Conservation (phyloP, 2,888 invertebrate species). For the Amiota mariae region DNA sequence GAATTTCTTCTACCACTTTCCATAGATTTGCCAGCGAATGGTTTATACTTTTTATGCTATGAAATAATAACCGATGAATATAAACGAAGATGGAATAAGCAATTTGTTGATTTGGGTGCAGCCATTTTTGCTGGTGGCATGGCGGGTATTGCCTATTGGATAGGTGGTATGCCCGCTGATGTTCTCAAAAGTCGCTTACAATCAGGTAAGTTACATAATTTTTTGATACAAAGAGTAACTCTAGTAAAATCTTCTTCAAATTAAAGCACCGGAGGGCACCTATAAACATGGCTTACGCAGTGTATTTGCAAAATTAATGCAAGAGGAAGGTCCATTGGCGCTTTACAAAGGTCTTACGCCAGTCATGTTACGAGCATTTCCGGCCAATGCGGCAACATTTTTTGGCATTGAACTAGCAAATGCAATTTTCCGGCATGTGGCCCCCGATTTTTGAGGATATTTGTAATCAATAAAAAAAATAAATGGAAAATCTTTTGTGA, state of each 20-base stretch:
- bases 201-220: constrained; percentile 78
- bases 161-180: constrained; percentile 97
- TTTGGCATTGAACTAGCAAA: constrained; percentile 90
- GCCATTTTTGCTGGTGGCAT: constrained; percentile 95
- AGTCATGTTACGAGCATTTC: constrained; percentile 97
- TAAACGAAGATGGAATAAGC: constrained; percentile 76
- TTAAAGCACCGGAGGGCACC: constrained; percentile 90
- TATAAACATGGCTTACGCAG: constrained; percentile 93
- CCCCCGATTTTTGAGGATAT: constrained; percentile 45
- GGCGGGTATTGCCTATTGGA: constrained; percentile 97
- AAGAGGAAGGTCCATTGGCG: constrained; percentile 89
- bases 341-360: constrained; percentile 95
- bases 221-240: background rate
- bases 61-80: constrained; percentile 88
- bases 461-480: background rate
- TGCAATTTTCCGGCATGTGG: constrained; percentile 77
- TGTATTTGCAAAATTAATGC: constrained; percentile 89
- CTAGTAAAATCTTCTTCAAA: constrained; percentile 2
- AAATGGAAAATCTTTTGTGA: background rate
- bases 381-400: constrained; percentile 99
- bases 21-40: constrained; percentile 95
- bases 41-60: constrained; percentile 97
- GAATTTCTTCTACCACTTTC: background rate
- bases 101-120: constrained; percentile 75
- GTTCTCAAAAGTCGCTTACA: constrained; percentile 97